Base-by-base conservation (phyloP, 2,113 vertebrate species). In the Climacteris rufus region DNA sequence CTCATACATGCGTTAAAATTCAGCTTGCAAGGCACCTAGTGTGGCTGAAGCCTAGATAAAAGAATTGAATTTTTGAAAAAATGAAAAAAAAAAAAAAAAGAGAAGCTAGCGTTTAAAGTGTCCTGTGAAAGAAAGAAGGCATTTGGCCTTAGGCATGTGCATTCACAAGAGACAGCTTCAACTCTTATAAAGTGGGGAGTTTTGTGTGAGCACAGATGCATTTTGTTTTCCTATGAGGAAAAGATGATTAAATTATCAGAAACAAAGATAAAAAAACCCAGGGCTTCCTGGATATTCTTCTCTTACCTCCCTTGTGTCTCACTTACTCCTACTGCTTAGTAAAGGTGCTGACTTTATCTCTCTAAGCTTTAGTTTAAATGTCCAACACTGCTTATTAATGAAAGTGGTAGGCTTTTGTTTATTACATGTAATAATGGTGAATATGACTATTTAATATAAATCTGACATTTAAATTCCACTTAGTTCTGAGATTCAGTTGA, bases 381-480 rank as follows among this genome's bases (percentile, higher is more conserved):
- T 98, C 98, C 97, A 97, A 97, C 97, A 74, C 96, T 25, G 57
- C 97, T 98, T 97, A 97, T 98, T 98, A 96, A 98, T 97, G 95
- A 98, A 98, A 98, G 96, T 97, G 97, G 98, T 97, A 96, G 97
- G 96, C 95, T 96, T 97, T 97, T 98, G 97, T 98, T 98, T 98
- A 98, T 98, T 98, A 97, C 96, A 94, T 97, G 97, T 98, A 98
- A 98, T 96, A 97, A 97, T 97, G 96, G 97, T 97, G 97, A 99
- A 98, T 98, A 98, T 97, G 98, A 96, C 97, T 97, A 97, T 98
- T 99, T 99, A 98, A 99, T 98, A 98, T 98, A 98, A 98, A 98
- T 96, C 97, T 98, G 98, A 98, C 98, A 99, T 99, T 98, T 98
- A 98, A 98, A 98, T 99, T 98, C 98, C 98, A 97, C 98, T 98